phyloP scores from a whole-genome alignment of 2,888 invertebrate genomes.

The Hermaeophaga mercurialis region DNA sequence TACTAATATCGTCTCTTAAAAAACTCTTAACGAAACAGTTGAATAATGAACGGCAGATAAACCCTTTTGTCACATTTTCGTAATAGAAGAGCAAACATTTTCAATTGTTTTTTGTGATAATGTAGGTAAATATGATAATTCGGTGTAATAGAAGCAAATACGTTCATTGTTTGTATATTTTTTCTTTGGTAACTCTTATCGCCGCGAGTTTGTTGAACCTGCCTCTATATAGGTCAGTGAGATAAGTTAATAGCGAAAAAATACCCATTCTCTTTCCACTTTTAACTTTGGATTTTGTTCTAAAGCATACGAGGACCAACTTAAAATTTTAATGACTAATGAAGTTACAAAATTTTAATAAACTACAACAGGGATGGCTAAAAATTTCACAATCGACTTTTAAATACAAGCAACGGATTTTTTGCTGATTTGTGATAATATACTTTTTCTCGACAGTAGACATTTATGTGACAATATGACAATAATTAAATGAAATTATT shows the following conservation, averaged over 20 bases:
- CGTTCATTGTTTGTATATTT: constrained; percentile 44
- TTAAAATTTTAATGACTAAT: too few relatives aligned
- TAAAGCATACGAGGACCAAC: too few relatives aligned
- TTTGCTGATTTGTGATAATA: too few relatives aligned
- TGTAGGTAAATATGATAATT: constrained; percentile 47
- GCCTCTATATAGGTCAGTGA: constrained; percentile 49
- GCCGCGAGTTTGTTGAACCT: constrained; percentile 34
- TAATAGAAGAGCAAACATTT: constrained; percentile 38
- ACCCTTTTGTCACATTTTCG: constrained; percentile 33
- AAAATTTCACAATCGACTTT: too few relatives aligned
- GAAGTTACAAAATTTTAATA: too few relatives aligned
- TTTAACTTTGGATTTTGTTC: too few relatives aligned
- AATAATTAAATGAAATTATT: too few relatives aligned
- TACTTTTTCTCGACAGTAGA: too few relatives aligned
- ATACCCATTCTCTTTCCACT: constrained; percentile 22
- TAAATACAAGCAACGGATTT: too few relatives aligned
- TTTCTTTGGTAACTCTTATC: constrained; percentile 47
- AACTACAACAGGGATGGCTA: too few relatives aligned
- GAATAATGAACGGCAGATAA: constrained; percentile 26
- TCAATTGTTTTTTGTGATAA: constrained; percentile 41
- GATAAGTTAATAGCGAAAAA: constrained; percentile 46
- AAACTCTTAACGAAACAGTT: neutral
- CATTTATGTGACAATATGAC: too few relatives aligned
- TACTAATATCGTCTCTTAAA: neutral
- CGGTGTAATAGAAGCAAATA: constrained; percentile 47